Conservation (phyloP, 2,888 invertebrate genomes). For the Chrysodeixis includens region DNA sequence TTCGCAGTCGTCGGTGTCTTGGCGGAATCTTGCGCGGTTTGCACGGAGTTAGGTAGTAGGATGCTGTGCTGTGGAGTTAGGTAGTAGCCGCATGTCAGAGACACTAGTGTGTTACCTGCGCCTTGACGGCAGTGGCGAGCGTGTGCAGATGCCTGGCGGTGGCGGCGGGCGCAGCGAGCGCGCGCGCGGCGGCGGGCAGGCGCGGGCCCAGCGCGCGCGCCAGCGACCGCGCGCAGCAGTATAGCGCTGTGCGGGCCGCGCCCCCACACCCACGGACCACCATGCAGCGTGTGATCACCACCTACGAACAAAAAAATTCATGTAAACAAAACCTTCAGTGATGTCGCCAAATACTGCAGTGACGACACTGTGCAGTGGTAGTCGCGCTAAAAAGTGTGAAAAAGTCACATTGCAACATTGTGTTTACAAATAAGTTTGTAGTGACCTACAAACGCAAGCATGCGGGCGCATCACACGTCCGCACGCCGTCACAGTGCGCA, state of each 20-base stretch:
- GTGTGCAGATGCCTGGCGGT: conserved; percentile 92
- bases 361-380: too few species aligned
- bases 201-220: conserved; percentile 67
- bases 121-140: conserved; percentile 88
- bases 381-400: too few species aligned
- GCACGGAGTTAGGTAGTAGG: conserved; percentile 66
- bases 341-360: too few species aligned
- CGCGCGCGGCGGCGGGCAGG: conserved; percentile 69
- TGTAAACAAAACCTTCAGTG: too few species aligned
- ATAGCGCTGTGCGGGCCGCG: conserved; percentile 69
- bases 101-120: conserved; percentile 66
- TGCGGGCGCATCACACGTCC: too few species aligned
- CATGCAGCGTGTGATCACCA: conserved; percentile 85
- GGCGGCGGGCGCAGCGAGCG: conserved; percentile 88
- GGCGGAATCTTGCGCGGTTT: too few species aligned
- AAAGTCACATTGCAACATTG: too few species aligned
- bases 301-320: too few species aligned
- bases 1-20: too few species aligned
- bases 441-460: too few species aligned
- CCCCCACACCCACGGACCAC: conserved; percentile 72
- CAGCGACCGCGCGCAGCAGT: conserved; percentile 76
- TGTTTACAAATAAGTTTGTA: too few species aligned
- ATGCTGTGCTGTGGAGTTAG: conserved; percentile 16
- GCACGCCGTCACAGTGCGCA: too few species aligned
- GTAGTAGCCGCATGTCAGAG: conserved; percentile 70